Conservation (phyloP, 2,797 vertebrate species). For the Catamblyrhynchus diadema region DNA sequence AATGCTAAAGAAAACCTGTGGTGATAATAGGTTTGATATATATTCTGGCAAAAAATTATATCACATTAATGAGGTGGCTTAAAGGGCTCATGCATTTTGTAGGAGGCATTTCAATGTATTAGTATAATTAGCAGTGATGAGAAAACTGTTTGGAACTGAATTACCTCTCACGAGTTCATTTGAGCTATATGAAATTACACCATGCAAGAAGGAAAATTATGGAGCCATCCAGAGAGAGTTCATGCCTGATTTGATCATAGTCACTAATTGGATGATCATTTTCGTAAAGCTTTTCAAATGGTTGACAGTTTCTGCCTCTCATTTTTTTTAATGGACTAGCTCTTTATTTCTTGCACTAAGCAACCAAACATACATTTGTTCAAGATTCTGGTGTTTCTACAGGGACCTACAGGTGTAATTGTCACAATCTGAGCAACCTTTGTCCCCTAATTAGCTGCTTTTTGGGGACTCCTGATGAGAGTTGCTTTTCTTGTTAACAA, state of each 20-base stretch:
- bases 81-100: conserved; percentile 91
- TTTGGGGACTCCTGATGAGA: conserved; percentile 93
- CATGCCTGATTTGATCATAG: conserved; percentile 90
- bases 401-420: conserved; percentile 91
- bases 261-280: conserved; percentile 97
- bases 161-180: conserved; percentile 92
- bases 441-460: conserved; percentile 95
- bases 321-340: conserved; percentile 78
- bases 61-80: conserved; percentile 89
- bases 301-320: conserved; percentile 88
- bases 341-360: conserved; percentile 79
- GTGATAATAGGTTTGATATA: conserved; percentile 90
- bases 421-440: conserved; percentile 91
- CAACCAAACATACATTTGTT: conserved; percentile 82
- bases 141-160: conserved; percentile 91
- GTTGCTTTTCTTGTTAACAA: conserved; percentile 92
- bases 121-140: conserved; percentile 95
- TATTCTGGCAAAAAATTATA: conserved; percentile 89
- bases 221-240: conserved; percentile 85
- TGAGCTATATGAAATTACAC: conserved; percentile 85
- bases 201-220: conserved; percentile 86
- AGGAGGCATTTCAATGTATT: conserved; percentile 91
- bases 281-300: conserved; percentile 90
- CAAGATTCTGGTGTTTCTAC: conserved; percentile 86
- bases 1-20: conserved; percentile 78